Conservation (phyloP, 1,140 invertebrate genomes). For the Drosophila ironensis region DNA sequence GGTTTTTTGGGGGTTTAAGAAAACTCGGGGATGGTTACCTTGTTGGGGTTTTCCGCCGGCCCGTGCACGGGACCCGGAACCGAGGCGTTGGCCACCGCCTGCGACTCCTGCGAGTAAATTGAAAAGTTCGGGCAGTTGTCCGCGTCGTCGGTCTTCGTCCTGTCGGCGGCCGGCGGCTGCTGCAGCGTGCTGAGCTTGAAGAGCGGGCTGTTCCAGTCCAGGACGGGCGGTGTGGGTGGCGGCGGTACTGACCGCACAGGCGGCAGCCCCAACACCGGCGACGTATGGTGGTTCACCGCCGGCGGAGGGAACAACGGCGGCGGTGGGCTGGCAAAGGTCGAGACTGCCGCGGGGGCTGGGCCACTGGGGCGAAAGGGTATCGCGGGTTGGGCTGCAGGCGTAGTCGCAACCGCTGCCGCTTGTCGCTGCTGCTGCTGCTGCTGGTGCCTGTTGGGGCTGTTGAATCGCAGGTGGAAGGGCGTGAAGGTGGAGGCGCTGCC, state of each 20-base stretch:
- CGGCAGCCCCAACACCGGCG: conserved; percentile 23
- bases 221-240: conserved; percentile 66
- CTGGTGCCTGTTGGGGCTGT: conserved; percentile 70
- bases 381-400: conserved; percentile 3
- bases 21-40: conserved; percentile 45
- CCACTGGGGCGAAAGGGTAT: conserved; percentile 6
- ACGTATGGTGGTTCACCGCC: conserved; percentile 7
- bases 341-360: background rate
- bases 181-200: conserved; percentile 57
- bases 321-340: conserved; percentile 29
- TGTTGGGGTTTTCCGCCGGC: conserved; percentile 27
- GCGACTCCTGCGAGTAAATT: conserved; percentile 90
- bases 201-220: conserved; percentile 59
- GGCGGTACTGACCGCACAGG: conserved; percentile 58
- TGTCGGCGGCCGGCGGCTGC: conserved; percentile 5
- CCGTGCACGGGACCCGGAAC: conserved; percentile 36
- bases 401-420: conserved; percentile 22
- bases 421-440: conserved; percentile 72
- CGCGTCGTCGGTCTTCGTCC: conserved; percentile 83
- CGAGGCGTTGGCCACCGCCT: conserved; percentile 87
- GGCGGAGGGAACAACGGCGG: conserved; percentile 28
- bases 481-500: conserved; percentile 43
- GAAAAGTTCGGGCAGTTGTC: conserved; percentile 92
- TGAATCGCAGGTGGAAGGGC: conserved; percentile 73
- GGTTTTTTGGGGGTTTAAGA: background rate